Base-by-base conservation (phyloP, 2,113 vertebrate genomes). In the Chamaetylas fuelleborni region DNA sequence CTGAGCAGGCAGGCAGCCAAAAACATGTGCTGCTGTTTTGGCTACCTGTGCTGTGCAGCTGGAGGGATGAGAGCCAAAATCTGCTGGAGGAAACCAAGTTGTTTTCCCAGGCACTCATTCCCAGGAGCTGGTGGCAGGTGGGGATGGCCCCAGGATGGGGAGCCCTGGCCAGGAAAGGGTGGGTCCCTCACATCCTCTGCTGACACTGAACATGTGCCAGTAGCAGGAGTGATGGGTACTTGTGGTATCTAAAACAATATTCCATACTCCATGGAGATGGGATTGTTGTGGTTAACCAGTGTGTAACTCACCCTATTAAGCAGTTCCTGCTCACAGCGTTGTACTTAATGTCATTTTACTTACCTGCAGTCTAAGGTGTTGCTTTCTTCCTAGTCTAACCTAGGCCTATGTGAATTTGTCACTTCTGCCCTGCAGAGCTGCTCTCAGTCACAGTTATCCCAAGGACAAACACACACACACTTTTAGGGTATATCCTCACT, bases 11-110 rank as follows among this genome's bases (percentile, higher is more conserved):
- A 82, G 79, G 50, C 65, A 60, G 67, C 16, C 0, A 0, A 92
- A 26, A 71, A 3, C 51, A n/a, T 0, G 0, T 1, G 1, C 10
- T 6, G 19, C 2, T 0, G 0, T 51, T 92, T 56, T 89, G 56
- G 47, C 61, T 86, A 13, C 70, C 40, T 60, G 48, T 56, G 26
- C 43, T 91, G 88, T 74, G 78, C 78, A 94, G 65, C 57, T 67
- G 78, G 3, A 38, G 9, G 65, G 69, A 29, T 47, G 48, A 0
- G 3, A 82, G 48, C 36, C 8, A 10, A 36, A 28, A 48, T 10
- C 23, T 25, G 7, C 19, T n/a, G 33, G 57, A 53, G 70, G 36
- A 87, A 89, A 85, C 17, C 0, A 4, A 80, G 57, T 11, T 23
- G 25, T 77, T 92, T 87, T 93, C 66, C 70, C 78, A 85, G 48